Evolutionary conservation across 2,888 invertebrate genomes (phyloP).

Genomic region (Vannuccia rotundouncinata): DNA sequence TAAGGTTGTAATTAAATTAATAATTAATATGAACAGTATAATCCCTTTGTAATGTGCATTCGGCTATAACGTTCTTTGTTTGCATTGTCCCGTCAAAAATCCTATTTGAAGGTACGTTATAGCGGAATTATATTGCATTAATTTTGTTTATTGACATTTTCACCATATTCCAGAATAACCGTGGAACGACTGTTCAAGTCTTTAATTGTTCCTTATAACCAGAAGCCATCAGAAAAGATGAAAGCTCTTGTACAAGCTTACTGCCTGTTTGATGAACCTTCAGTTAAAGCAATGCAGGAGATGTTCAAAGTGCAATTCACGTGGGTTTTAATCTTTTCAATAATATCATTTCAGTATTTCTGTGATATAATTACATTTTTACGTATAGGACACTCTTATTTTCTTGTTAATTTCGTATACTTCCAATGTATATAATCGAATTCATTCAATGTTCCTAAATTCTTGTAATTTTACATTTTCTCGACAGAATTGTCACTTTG

Average conservation of each 20-base stretch:
- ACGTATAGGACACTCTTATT: too few relatives aligned
- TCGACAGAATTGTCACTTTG: not conserved
- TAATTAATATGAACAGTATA: too few relatives aligned
- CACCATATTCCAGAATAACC: slow-evolving; percentile 61
- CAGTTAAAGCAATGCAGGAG: slow-evolving; percentile 84
- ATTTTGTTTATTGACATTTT: too few relatives aligned
- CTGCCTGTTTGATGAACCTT: slow-evolving; percentile 87
- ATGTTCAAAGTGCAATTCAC: slow-evolving; percentile 81
- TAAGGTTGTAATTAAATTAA: too few relatives aligned
- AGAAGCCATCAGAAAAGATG: slow-evolving; percentile 79
- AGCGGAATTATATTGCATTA: too few relatives aligned
- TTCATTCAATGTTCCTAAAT: too few relatives aligned
- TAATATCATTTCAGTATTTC: too few relatives aligned
- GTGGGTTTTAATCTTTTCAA: slow-evolving; percentile 53
- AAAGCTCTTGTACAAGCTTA: slow-evolving; percentile 81
- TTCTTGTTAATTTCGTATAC: too few relatives aligned
- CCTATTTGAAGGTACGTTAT: too few relatives aligned
- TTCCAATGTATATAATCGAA: too few relatives aligned
- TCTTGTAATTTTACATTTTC: too few relatives aligned
- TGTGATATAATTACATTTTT: too few relatives aligned
- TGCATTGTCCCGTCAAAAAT: not conserved
- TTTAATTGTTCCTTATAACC: slow-evolving; percentile 83
- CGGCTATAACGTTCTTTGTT: not conserved
- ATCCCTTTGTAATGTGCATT: not conserved
- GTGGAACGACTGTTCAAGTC: slow-evolving; percentile 88